phyloP scores from a whole-genome alignment of 2,888 invertebrate genomes.

The Melieria omissa region DNA sequence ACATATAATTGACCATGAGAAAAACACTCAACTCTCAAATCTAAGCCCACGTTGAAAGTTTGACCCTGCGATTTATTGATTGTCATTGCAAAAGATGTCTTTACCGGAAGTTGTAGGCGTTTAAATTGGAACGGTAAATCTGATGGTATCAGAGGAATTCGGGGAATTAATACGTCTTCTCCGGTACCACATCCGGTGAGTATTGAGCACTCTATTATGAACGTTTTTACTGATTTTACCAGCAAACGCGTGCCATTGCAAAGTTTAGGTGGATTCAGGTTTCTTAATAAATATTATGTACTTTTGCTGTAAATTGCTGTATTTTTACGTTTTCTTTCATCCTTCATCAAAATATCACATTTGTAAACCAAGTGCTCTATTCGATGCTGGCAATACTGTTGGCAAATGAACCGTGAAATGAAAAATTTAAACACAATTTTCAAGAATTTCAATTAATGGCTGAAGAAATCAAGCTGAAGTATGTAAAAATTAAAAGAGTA shows the following conservation, averaged over 20 bases:
- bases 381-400: too few relatives aligned
- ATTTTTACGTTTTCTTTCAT: too few relatives aligned
- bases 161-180: slow-evolving; percentile 21
- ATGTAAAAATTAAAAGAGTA: too few relatives aligned
- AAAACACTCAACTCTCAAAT: not conserved
- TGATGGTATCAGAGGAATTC: slow-evolving; percentile 5
- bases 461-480: too few relatives aligned
- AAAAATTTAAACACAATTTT: too few relatives aligned
- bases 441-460: too few relatives aligned
- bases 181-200: slow-evolving; percentile 16
- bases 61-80: slow-evolving; percentile 7
- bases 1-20: not conserved
- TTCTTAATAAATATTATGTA: too few relatives aligned
- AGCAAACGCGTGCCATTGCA: slow-evolving; percentile 7
- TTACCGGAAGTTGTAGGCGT: slow-evolving; percentile 6
- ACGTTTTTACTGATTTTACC: not conserved
- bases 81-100: not conserved
- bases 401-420: too few relatives aligned
- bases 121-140: slow-evolving; percentile 11
- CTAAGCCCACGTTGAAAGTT: slow-evolving; percentile 31
- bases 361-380: too few relatives aligned
- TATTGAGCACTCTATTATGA: slow-evolving; percentile 4
- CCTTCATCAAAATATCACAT: too few relatives aligned
- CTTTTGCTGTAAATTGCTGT: too few relatives aligned
- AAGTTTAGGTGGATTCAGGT: slow-evolving; percentile 7